phyloP scores from a whole-genome alignment of 2,888 invertebrate genomes.

The Julus scandinavius region DNA sequence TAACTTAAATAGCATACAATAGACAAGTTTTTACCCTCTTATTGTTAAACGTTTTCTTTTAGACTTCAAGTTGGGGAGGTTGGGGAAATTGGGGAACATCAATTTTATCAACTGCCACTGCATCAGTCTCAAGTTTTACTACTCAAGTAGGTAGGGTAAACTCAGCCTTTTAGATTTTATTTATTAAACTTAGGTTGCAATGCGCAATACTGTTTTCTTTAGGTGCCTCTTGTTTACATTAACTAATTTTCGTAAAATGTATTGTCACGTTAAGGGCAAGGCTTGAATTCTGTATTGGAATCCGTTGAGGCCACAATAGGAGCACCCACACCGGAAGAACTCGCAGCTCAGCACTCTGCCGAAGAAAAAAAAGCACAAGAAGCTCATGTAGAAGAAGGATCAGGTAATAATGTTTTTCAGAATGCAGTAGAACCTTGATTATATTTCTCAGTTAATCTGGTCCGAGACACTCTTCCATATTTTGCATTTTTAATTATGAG shows the following conservation, averaged over 20 bases:
- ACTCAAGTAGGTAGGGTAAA: constrained; percentile 72
- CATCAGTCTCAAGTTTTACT: constrained; percentile 80
- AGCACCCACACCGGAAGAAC: constrained; percentile 82
- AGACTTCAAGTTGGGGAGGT: constrained; percentile 63
- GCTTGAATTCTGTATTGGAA: constrained; percentile 77
- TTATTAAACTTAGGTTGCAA: not conserved
- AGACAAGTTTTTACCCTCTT: not conserved
- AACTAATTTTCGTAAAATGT: not conserved
- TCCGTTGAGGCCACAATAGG: constrained; percentile 81
- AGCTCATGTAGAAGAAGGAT: not conserved
- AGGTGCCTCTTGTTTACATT: too few species aligned
- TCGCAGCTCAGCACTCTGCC: constrained; percentile 69
- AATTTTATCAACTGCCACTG: constrained; percentile 79
- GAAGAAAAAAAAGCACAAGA: constrained; percentile 48
- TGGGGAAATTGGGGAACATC: constrained; percentile 85
- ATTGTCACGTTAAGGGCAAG: constrained; percentile 70
- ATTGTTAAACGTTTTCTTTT: constrained; percentile 17
- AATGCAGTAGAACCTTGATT: not conserved
- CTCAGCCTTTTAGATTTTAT: not conserved
- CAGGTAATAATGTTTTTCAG: not conserved
- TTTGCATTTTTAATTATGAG: not conserved
- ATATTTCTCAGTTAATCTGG: too few species aligned
- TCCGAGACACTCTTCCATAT: too few species aligned
- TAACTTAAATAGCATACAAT: not conserved
- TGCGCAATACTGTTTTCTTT: not conserved